Conservation (phyloP, 2,888 invertebrate genomes). For the Diarsia dahlii region DNA sequence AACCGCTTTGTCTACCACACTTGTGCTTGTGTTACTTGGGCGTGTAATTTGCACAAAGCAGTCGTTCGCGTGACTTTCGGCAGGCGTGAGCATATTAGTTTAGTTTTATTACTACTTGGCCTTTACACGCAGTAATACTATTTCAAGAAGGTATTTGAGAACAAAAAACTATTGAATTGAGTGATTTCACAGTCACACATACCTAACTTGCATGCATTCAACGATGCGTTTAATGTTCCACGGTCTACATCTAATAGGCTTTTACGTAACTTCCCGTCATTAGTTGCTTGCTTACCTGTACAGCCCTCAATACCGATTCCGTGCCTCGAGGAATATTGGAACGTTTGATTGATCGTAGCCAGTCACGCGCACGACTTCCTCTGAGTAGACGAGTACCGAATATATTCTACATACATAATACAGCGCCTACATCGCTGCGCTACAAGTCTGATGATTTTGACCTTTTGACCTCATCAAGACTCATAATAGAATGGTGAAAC, state of each 20-base stretch:
- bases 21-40: slow-evolving; percentile 37
- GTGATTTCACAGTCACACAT: slow-evolving; percentile 36
- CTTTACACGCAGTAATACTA: slow-evolving; percentile 34
- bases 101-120: slow-evolving; percentile 18
- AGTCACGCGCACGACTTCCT: slow-evolving; percentile 72
- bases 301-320: slow-evolving; percentile 54
- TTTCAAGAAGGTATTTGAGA: slow-evolving; percentile 6
- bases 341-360: slow-evolving; percentile 71
- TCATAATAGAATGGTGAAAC: slow-evolving; percentile 64
- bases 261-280: slow-evolving; percentile 59
- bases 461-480: slow-evolving; percentile 73
- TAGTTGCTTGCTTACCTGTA: slow-evolving; percentile 49
- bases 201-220: slow-evolving; percentile 26
- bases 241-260: slow-evolving; percentile 36
- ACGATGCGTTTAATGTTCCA: slow-evolving; percentile 41
- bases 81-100: slow-evolving; percentile 17
- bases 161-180: slow-evolving; percentile 7
- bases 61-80: slow-evolving; percentile 20
- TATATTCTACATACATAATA: slow-evolving; percentile 35
- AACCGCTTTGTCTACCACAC: slow-evolving; percentile 47
- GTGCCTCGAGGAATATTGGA: slow-evolving; percentile 66
- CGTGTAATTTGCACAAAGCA: slow-evolving; percentile 41
- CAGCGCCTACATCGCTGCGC: slow-evolving; percentile 33
- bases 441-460: slow-evolving; percentile 72
- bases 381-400: slow-evolving; percentile 27